These are phyloP conservation scores for Phoxinus dragarum DNA, from an alignment of 2,797 vertebrate species.

Conservation along the genomic window DNA sequence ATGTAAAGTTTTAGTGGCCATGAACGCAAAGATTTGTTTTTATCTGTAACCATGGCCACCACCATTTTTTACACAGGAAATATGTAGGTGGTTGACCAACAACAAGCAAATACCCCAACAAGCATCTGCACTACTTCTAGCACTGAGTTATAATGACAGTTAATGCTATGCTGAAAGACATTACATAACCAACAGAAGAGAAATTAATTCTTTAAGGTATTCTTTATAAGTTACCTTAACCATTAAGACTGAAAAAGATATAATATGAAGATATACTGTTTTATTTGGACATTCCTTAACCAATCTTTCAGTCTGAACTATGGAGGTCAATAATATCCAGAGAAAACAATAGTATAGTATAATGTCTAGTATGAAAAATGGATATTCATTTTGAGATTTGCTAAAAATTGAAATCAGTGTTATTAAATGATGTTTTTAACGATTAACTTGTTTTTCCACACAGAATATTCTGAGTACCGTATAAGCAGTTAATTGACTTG, in stretches of 20 bases:
- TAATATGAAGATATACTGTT: too few relatives aligned
- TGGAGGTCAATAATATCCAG: not conserved
- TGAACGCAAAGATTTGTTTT: not conserved
- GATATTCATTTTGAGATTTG: not conserved
- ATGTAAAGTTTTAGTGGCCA: not conserved
- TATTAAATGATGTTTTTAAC: not conserved
- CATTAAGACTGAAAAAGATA: not conserved
- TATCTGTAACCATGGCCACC: conserved; percentile 26
- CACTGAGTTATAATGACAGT: not conserved
- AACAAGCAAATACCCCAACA: conserved; percentile 47
- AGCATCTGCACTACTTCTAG: conserved; percentile 23
- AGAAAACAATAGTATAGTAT: not conserved
- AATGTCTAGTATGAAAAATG: not conserved
- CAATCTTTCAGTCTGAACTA: not conserved
- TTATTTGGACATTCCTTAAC: not conserved
- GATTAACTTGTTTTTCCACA: not conserved
- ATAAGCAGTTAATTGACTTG: not conserved
- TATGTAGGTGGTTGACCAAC: conserved; percentile 63
- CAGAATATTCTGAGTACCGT: not conserved
- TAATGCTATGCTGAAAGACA: conserved; percentile 1
- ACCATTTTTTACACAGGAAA: conserved; percentile 69
- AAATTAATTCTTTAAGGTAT: not conserved
- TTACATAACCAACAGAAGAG: not conserved
- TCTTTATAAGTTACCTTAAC: not conserved
- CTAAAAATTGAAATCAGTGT: not conserved